Conservation (phyloP, 2,113 vertebrate genomes). For the Rafetus swinhoei region DNA sequence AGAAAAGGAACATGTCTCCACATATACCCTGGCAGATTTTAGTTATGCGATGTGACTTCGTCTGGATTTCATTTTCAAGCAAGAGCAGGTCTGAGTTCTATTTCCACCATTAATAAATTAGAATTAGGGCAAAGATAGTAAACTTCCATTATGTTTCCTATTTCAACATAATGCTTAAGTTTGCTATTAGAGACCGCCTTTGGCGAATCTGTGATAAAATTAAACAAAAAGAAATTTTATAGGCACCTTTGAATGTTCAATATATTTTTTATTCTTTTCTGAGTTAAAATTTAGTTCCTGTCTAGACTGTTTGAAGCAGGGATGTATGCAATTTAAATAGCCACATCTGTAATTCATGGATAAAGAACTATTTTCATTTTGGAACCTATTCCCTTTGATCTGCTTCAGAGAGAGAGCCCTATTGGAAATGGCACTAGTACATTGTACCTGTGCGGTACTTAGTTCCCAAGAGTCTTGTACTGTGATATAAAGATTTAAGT, state of each 20-base stretch:
- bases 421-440: no score
- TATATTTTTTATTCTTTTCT: not conserved
- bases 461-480: not conserved
- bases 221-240: not conserved
- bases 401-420: not conserved
- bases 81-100: not conserved
- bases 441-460: not conserved
- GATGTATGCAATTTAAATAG: not conserved
- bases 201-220: not conserved
- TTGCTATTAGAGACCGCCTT: not conserved
- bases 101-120: not conserved
- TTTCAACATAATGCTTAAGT: not conserved
- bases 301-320: not conserved
- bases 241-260: not conserved
- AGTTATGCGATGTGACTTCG: accelerated
- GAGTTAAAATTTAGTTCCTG: not conserved
- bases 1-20: not conserved
- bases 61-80: not conserved
- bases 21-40: not conserved
- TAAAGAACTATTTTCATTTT: not conserved
- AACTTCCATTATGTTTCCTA: not conserved
- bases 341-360: not conserved
- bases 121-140: not conserved
- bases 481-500: not conserved
- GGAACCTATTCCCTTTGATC: not conserved